These are phyloP conservation scores for Macrotis lagotis DNA, from an alignment of 2,113 vertebrate genomes.

Conservation along the genomic window DNA sequence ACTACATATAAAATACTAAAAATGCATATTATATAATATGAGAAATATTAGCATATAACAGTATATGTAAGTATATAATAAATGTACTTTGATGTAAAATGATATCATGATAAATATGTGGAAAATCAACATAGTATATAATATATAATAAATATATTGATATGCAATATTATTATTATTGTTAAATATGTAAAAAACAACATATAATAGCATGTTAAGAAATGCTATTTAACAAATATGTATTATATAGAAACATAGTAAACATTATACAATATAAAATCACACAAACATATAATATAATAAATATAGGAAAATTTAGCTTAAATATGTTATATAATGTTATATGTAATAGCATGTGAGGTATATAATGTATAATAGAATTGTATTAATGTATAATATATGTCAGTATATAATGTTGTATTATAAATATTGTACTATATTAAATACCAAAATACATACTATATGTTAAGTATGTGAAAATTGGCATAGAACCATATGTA, in stretches of 20 bases:
- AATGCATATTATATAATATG: too few species aligned
- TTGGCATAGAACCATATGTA: background rate
- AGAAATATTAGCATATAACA: background rate
- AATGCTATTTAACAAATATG: background rate
- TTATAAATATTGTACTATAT: too few species aligned
- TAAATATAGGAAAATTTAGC: too few species aligned
- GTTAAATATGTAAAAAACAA: background rate
- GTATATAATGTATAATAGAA: too few species aligned
- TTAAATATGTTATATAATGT: too few species aligned
- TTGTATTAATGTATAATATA: too few species aligned
- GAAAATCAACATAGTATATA: background rate
- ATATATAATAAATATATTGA: background rate
- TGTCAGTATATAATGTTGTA: too few species aligned
- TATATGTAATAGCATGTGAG: too few species aligned
- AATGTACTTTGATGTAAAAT: background rate
- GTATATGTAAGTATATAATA: background rate
- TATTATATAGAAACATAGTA: background rate
- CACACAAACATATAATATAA: background rate
- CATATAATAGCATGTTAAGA: background rate
- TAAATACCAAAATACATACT: too few species aligned
- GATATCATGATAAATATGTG: background rate
- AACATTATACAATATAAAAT: background rate
- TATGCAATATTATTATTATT: too few species aligned
- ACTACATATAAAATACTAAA: too few species aligned
- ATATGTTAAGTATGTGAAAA: background rate